Base-by-base conservation (phyloP, 1,140 invertebrate species). In the Conus betulinus region DNA sequence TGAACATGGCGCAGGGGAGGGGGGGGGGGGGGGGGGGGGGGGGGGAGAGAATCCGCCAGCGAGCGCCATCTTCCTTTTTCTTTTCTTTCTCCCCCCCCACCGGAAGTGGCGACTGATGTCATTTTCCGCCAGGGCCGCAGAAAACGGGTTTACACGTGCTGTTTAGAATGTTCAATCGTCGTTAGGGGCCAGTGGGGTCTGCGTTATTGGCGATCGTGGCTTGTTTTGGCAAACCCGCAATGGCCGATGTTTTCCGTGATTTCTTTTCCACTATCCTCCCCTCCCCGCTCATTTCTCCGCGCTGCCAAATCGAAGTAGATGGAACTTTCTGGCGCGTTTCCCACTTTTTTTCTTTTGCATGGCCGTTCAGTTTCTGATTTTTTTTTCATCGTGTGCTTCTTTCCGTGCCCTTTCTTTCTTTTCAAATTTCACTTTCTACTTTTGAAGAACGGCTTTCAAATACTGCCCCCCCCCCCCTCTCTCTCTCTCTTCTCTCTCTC, bases 131-230 rank as follows among this genome's bases (percentile, higher is more conserved):
- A 27, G 79, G 20, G 51, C 27, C 39, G 79, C 11, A 51, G 39
- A 81, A 53, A 81, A 81, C 39, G 51, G 79, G 79, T 81, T 81
- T 81, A 81, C 79, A 81, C 79, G 79, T 81, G 79, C 79, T 81
- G 51, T 81, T 81, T 81, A 53, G 79, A 81, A 81, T 81, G 79
- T 81, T 81, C 79, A 81, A 81, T 81, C 79, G 17, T 23, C 23
- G 79, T 53, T 52, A 81, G 23, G 20, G 67, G 20, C 57, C 67
- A n/a, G 20, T 6, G 67, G 20, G 6, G 6, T 3, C 11, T 11
- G 67, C 17, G 11, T 71, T 71, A 71, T 71, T 71, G 67, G 67
- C 20, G 67, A 71, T 71, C 13, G 13, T 71, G 67, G 67, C 67
- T 71, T 71, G 67, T 71, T 71, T 20, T 71, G 67, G 67, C 67